Conservation (phyloP, 2,888 invertebrate species). For the Isotomurus palustris region DNA sequence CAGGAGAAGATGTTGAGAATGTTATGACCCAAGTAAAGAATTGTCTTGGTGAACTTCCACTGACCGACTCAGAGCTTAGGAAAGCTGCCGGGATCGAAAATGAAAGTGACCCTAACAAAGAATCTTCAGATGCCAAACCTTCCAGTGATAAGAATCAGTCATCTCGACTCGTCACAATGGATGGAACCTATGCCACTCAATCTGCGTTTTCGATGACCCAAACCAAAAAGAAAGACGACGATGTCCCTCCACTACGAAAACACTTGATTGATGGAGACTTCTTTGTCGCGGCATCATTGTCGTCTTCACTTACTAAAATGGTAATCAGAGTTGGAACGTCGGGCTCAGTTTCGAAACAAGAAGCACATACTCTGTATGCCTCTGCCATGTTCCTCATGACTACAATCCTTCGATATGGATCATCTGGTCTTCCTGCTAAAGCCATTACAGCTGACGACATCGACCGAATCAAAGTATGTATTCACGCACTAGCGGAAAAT, state of each 20-base stretch:
- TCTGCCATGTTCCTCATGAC: conserved; percentile 86
- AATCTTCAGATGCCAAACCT: conserved; percentile 15
- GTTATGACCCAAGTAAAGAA: conserved; percentile 72
- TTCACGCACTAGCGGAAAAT: conserved; percentile 67
- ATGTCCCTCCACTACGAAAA: conserved; percentile 73
- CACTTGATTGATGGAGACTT: conserved; percentile 93
- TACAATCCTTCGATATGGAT: conserved; percentile 78
- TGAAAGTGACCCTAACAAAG: conserved; percentile 53
- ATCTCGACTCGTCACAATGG: conserved; percentile 77
- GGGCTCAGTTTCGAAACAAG: conserved; percentile 49
- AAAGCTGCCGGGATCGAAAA: conserved; percentile 67
- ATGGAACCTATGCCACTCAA: conserved; percentile 98
- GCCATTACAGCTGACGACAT: conserved; percentile 93
- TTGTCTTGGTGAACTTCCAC: conserved; percentile 66
- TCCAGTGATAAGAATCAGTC: conserved; percentile 8
- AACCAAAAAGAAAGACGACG: conserved; percentile 51
- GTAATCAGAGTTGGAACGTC: conserved; percentile 60
- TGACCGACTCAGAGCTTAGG: conserved; percentile 61
- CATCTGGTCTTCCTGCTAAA: conserved; percentile 58
- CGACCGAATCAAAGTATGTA: conserved; percentile 79
- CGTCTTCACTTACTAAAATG: conserved; percentile 85
- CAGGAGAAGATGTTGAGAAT: conserved; percentile 68
- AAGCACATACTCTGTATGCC: conserved; percentile 61
- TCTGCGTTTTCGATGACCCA: conserved; percentile 78
- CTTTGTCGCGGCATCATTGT: conserved; percentile 88